Evolutionary conservation across 2,888 invertebrate species (phyloP).

Genomic region (Cremastinae sp.): DNA sequence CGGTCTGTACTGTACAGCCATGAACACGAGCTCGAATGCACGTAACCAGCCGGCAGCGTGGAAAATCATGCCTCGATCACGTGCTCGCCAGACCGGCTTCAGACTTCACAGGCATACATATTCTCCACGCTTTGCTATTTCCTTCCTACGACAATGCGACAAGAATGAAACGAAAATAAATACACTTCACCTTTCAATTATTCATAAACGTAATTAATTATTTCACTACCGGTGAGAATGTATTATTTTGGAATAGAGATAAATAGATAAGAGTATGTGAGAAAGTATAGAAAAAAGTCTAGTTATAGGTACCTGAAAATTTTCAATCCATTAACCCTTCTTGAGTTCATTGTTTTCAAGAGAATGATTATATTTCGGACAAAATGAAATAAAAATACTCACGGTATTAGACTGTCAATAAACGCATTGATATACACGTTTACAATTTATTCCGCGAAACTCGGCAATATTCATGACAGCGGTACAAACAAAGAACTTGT

Average conservation of each 20-base stretch:
- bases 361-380: too few species aligned
- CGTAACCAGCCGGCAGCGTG: constrained; percentile 38
- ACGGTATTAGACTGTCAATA: too few species aligned
- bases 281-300: too few species aligned
- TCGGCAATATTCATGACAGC: too few species aligned
- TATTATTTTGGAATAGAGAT: neutral
- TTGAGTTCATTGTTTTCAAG: too few species aligned
- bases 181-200: neutral
- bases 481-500: too few species aligned
- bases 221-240: neutral
- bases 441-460: too few species aligned
- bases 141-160: constrained; percentile 52
- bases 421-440: too few species aligned
- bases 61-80: constrained; percentile 65
- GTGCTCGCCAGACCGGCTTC: constrained; percentile 65
- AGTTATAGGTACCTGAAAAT: too few species aligned
- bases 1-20: constrained; percentile 22
- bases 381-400: too few species aligned
- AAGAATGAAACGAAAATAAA: neutral
- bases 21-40: constrained; percentile 8
- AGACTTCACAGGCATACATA: constrained; percentile 37
- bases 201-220: neutral
- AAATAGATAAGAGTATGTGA: neutral
- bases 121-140: constrained; percentile 19
- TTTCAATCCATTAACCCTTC: too few species aligned